phyloP scores from a whole-genome alignment of 1,140 invertebrate genomes.

The Bombus pyrosoma region DNA sequence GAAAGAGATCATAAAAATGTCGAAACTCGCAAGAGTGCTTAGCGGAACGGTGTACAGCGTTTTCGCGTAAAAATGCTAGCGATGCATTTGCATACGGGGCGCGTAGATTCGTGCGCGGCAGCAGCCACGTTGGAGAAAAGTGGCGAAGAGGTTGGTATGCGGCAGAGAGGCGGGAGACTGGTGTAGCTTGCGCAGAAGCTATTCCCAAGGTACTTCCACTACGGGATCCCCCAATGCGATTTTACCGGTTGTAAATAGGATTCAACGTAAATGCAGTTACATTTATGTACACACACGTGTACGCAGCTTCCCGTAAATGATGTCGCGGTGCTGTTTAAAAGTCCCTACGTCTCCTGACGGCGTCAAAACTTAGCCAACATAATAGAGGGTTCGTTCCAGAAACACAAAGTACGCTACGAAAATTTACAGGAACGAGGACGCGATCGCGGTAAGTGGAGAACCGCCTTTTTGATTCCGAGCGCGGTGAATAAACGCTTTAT shows the following conservation, averaged over 20 bases:
- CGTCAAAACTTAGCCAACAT: not conserved
- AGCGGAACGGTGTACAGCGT: conserved; percentile 34
- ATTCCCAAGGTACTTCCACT: conserved; percentile 67
- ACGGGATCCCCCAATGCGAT: conserved; percentile 63
- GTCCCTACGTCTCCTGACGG: not conserved
- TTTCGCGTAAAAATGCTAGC: conserved; percentile 65
- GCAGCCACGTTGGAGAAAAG: not conserved
- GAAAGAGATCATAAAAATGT: conserved; percentile 45
- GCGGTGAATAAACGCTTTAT: conserved; percentile 19
- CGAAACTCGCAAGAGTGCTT: conserved; percentile 30
- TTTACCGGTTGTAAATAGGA: conserved; percentile 67
- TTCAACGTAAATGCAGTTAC: conserved; percentile 68
- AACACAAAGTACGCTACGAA: conserved; percentile 18
- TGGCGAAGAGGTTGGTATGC: not conserved
- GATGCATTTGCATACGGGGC: conserved; percentile 56
- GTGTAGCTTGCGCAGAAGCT: conserved; percentile 55
- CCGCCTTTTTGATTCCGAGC: conserved; percentile 30
- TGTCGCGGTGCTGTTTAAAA: conserved; percentile 61
- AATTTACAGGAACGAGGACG: conserved; percentile 44
- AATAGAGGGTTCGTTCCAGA: not conserved
- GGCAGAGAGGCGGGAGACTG: not conserved
- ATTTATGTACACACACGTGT: conserved; percentile 17
- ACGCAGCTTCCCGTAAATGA: conserved; percentile 31
- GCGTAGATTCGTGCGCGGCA: not conserved
- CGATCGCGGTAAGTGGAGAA: not conserved